phyloP scores from a whole-genome alignment of 2,113 vertebrate species.

The Dolichallabes microphthalmus region DNA sequence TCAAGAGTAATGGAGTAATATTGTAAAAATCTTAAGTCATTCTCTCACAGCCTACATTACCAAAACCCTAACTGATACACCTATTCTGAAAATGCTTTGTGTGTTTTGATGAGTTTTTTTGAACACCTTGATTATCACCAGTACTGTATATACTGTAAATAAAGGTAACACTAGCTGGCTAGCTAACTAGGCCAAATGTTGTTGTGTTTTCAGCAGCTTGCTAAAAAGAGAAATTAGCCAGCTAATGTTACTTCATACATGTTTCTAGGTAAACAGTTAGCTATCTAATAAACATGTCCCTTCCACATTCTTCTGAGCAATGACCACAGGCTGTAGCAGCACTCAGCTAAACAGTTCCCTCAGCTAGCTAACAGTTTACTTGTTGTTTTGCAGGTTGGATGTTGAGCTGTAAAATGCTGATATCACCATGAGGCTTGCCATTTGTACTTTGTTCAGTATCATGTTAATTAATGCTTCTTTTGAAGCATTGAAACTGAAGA shows the following conservation, averaged over 20 bases:
- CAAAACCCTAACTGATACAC: neutral
- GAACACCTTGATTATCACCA: neutral
- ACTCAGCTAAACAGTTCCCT: neutral
- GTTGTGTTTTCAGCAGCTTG: neutral
- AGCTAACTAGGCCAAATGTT: neutral
- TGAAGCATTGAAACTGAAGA: neutral
- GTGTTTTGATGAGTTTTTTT: neutral
- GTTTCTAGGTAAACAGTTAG: neutral
- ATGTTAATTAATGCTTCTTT: neutral
- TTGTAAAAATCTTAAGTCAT: neutral
- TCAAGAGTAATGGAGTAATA: neutral
- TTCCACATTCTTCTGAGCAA: neutral
- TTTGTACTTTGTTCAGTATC: neutral
- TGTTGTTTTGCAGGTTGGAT: neutral
- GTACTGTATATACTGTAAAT: no score
- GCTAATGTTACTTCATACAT: neutral
- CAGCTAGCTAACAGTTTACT: neutral
- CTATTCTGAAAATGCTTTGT: neutral
- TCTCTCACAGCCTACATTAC: neutral
- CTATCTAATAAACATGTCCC: neutral
- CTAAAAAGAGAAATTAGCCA: neutral
- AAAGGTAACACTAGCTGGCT: neutral
- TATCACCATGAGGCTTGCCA: neutral
- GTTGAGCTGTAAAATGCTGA: neutral
- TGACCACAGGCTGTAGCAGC: neutral